Evolutionary conservation across 2,113 vertebrate genomes (phyloP).

Genomic region (Lepisosteus oculatus): DNA sequence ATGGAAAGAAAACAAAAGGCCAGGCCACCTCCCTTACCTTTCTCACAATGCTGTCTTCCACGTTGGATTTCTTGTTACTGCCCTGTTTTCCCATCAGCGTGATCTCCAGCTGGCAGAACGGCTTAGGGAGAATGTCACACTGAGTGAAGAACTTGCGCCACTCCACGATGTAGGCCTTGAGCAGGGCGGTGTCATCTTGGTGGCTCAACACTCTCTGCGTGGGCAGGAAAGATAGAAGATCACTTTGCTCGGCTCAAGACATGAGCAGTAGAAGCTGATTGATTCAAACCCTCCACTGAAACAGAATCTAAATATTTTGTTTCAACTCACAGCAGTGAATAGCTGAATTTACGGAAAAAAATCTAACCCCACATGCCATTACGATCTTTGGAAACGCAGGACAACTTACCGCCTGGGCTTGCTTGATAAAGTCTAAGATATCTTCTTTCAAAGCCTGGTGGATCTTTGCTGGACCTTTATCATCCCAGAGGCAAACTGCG

Average conservation of each 20-base stretch:
- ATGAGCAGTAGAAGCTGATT: no score
- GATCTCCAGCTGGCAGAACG: constrained; percentile 87
- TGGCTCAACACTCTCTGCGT: constrained; percentile 92
- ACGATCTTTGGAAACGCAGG: no score
- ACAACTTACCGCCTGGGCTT: constrained; percentile 92
- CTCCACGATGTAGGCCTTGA: constrained; percentile 96
- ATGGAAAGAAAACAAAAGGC: no score
- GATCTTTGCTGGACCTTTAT: constrained; percentile 98
- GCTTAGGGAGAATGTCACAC: constrained; percentile 84
- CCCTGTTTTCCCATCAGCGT: constrained; percentile 97
- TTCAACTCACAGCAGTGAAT: constrained; percentile 6
- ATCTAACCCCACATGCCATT: no score
- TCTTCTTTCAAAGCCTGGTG: constrained; percentile 98
- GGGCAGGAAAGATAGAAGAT: constrained; percentile 19
- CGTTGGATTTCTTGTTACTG: constrained; percentile 95
- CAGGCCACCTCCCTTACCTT: constrained; percentile 71
- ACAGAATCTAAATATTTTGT: constrained; percentile 10
- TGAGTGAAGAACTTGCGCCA: constrained; percentile 91
- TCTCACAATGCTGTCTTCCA: constrained; percentile 96
- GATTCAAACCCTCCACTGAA: constrained; percentile 1
- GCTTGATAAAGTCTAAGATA: constrained; percentile 98
- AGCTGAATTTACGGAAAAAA: no score
- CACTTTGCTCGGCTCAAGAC: constrained; percentile 15
- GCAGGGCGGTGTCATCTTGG: constrained; percentile 93
- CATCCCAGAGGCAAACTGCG: constrained; percentile 97